A percentile compares a stretch with the other conserved stretches of the same genome.
Evolutionary conservation across 2,113 vertebrate genomes (phyloP).

Genomic region (Craseonycteris thonglongyai): DNA sequence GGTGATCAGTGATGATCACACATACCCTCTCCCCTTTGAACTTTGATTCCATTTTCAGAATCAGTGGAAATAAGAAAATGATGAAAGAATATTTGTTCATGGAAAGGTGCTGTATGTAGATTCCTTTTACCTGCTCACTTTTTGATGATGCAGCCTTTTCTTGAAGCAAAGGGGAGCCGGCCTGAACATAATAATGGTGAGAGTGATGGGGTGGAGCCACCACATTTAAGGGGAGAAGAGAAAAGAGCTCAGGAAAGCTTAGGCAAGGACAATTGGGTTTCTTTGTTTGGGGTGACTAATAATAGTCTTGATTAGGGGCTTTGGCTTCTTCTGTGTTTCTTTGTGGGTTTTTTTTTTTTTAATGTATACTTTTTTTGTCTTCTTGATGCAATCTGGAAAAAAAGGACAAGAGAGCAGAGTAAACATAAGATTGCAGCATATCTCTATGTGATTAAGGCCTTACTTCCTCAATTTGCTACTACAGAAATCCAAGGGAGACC

Average conservation of each 20-base stretch:
- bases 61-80: not conserved
- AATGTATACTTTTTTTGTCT: not conserved
- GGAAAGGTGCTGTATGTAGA: not conserved
- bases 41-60: not conserved
- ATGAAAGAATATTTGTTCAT: not conserved
- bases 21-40: not conserved
- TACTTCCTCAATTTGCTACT: not conserved
- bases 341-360: not conserved
- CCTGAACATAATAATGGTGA: not conserved
- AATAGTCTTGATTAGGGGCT: not conserved
- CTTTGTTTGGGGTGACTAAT: not conserved
- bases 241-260: not conserved
- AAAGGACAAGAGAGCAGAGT: not conserved
- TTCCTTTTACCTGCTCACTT: not conserved
- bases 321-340: not conserved
- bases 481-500: not conserved
- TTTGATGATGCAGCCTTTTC: not conserved
- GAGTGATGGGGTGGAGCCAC: not conserved
- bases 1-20: not conserved
- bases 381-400: not conserved
- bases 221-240: not conserved
- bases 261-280: not conserved
- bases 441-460: constrained; percentile 11
- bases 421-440: not conserved
- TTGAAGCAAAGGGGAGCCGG: not conserved